Conservation (phyloP, 2,888 invertebrate species). For the Drosophila affinis region DNA sequence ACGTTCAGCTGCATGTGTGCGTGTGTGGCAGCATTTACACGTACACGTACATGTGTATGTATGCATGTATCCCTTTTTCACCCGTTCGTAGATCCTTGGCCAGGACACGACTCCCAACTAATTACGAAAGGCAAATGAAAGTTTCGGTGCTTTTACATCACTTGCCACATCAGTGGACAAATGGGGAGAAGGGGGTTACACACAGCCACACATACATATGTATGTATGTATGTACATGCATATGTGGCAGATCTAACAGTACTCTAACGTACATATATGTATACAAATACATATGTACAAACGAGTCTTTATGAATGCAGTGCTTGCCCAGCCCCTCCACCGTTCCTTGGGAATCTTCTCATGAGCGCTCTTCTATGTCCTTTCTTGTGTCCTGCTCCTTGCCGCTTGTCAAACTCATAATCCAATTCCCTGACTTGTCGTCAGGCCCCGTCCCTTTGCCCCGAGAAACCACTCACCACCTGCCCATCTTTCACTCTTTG, state of each 20-base stretch:
- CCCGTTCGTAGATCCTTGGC: constrained; percentile 26
- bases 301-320: background rate
- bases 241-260: constrained; percentile 5
- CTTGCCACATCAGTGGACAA: constrained; percentile 24
- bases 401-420: background rate
- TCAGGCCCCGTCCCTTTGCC: background rate
- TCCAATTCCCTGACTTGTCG: background rate
- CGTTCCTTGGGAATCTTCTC: background rate
- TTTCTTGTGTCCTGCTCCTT: background rate
- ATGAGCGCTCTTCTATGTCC: no score
- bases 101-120: constrained; percentile 57
- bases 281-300: background rate
- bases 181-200: background rate
- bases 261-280: constrained; percentile 4
- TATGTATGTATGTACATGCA: background rate
- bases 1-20: background rate
- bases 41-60: constrained; percentile 1
- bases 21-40: constrained; percentile 6
- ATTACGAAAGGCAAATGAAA: constrained; percentile 68
- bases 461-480: background rate
- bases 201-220: constrained; percentile 8
- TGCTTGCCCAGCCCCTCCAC: background rate
- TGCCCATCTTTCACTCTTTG: background rate
- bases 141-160: constrained; percentile 49
- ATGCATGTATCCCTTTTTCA: constrained; percentile 20